These are phyloP conservation scores for Orestias chungarensis DNA, from an alignment of 2,797 vertebrate genomes.

Conservation along the genomic window DNA sequence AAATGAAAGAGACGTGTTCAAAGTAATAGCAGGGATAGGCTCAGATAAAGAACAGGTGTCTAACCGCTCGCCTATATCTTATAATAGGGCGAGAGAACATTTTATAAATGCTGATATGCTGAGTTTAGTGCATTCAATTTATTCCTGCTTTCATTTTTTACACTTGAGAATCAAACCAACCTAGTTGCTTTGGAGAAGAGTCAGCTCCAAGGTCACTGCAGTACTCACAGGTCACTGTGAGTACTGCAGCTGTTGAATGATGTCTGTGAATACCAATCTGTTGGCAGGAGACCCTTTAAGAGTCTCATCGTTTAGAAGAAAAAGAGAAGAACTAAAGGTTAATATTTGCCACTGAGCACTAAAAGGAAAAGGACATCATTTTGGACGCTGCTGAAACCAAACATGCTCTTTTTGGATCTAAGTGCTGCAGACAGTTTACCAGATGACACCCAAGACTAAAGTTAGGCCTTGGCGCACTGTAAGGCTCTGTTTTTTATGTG, in stretches of 20 bases:
- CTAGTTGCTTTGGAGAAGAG: neutral
- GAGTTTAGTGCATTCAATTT: neutral
- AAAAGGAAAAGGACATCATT: neutral
- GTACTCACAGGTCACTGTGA: neutral
- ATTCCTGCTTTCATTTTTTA: too few relatives aligned
- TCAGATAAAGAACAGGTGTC: neutral
- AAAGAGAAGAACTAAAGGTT: neutral
- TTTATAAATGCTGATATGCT: neutral
- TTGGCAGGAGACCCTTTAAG: neutral
- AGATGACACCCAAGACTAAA: too few relatives aligned
- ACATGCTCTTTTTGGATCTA: neutral
- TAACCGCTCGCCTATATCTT: neutral
- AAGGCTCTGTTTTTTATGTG: neutral
- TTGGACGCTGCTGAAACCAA: neutral
- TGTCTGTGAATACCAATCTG: neutral
- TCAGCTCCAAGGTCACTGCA: neutral
- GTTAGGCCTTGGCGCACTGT: neutral
- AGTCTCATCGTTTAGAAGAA: neutral
- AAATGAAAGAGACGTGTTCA: neutral
- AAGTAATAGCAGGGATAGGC: neutral
- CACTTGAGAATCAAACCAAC: rapidly evolving
- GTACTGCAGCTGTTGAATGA: neutral
- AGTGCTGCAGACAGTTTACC: too few relatives aligned
- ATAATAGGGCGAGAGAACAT: neutral
- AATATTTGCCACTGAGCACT: neutral